These are phyloP conservation scores for Halocaridina rubra DNA, from an alignment of 2,888 invertebrate genomes.

Conservation along the genomic window DNA sequence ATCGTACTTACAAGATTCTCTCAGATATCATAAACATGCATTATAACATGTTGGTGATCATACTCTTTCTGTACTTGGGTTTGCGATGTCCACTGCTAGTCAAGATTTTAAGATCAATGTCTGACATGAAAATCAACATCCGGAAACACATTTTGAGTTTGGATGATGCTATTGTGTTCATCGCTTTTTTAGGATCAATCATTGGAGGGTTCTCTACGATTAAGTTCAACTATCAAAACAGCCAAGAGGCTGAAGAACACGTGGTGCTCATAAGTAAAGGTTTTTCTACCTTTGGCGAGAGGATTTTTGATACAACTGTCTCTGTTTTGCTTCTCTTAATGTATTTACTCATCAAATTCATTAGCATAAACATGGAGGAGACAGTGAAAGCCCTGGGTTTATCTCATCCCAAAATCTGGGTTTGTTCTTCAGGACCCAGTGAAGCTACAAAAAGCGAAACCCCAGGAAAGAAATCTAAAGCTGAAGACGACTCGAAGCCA, in stretches of 20 bases:
- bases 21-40: neutral
- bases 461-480: no score
- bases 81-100: neutral
- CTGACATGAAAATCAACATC: neutral
- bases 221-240: neutral
- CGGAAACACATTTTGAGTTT: neutral
- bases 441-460: no score
- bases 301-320: slow-evolving; percentile 11
- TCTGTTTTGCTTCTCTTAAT: neutral
- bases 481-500: no score
- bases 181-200: neutral
- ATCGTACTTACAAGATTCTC: neutral
- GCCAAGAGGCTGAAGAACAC: neutral
- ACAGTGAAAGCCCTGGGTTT: neutral
- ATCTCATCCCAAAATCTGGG: no score
- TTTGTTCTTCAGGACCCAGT: no score
- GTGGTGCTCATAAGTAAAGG: neutral
- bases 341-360: slow-evolving; percentile 18
- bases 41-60: slow-evolving; percentile 21
- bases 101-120: neutral
- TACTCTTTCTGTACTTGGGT: slow-evolving; percentile 13
- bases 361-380: slow-evolving; percentile 23
- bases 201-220: neutral
- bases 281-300: neutral
- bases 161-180: neutral